Evolutionary conservation across 2,888 invertebrate species (phyloP), one percentile per base, ranked within the genome.

Genomic region (Microdon myrmicae): DNA sequence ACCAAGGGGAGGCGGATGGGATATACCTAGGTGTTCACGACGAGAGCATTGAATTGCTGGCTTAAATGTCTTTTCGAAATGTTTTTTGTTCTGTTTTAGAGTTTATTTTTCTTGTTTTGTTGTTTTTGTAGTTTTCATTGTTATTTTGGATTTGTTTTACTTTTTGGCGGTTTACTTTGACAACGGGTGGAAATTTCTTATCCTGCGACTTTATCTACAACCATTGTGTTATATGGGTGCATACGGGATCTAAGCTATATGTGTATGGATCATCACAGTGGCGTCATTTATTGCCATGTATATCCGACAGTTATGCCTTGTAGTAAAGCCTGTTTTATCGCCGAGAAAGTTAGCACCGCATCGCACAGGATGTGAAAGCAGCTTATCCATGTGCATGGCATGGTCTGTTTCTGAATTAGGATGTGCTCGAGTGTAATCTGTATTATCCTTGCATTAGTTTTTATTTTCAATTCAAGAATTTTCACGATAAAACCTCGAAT

Each of bases 271-370:
- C 64, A 64, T 56, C 61, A 58, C 19, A 58, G 58, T 47, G 58
- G 64, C 51, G 64, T 64, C 64, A 64, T 64, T 64, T 64, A 64
- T 64, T 58, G 64, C 51, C 45, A 14, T 58, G 58, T 58, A 64
- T 31, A 58, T 64, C 58, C 64, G 64, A 58, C 64, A 58, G 45
- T 58, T 58, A 64, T 64, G 56, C 51, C 37, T 47, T 58, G 64
- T 58, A 58, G 55, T 64, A 53, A 64, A 64, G 64, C 47, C 64
- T 64, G 58, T 25, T 64, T 51, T 64, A 64, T 56, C 49, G 58
- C 38, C 39, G 37, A 14, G 41, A 28, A 58, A 49, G 51, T 23
- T 41, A 34, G 49, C 51, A 23, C 38, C 17, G 19, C 39, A 53
- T 13, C 3, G 26, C 12, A 22, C 17, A 14, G 41, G 20, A 43